Percentiles rank a stretch among this genome's conserved stretches.
Conservation (phyloP, 2,797 vertebrate genomes). For the Tinamus major region DNA sequence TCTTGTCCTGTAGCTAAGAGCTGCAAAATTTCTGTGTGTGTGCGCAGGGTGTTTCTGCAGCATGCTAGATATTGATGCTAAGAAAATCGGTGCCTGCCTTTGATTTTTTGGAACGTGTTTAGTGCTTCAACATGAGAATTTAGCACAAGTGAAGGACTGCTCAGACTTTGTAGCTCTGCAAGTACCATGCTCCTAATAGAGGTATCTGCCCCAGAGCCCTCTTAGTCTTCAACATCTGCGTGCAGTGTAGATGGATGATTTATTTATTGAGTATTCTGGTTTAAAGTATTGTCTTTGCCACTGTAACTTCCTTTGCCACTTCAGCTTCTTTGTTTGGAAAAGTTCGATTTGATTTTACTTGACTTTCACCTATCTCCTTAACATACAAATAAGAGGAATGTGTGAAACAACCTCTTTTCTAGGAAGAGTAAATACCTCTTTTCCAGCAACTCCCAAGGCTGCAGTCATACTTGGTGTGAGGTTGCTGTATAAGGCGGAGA, state of each 20-base stretch:
- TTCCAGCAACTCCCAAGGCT: neutral
- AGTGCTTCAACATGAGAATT: constrained; percentile 2
- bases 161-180: neutral
- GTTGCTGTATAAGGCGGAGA: neutral
- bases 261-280: neutral
- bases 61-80: neutral
- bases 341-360: neutral
- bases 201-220: rapidly evolving
- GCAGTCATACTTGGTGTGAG: neutral
- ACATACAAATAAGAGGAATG: neutral
- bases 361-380: neutral
- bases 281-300: neutral
- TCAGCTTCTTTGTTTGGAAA: neutral
- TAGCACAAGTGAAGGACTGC: neutral
- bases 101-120: neutral
- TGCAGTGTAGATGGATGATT: neutral
- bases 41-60: neutral
- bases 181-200: neutral
- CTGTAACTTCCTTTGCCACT: neutral
- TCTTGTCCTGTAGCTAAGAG: neutral
- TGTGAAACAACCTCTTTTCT: neutral
- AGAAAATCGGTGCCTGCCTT: neutral
- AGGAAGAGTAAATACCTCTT: neutral
- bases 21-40: neutral
- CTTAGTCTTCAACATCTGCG: neutral